Base-by-base conservation (phyloP, 2,113 vertebrate species). In the Cryptotis parvus region DNA sequence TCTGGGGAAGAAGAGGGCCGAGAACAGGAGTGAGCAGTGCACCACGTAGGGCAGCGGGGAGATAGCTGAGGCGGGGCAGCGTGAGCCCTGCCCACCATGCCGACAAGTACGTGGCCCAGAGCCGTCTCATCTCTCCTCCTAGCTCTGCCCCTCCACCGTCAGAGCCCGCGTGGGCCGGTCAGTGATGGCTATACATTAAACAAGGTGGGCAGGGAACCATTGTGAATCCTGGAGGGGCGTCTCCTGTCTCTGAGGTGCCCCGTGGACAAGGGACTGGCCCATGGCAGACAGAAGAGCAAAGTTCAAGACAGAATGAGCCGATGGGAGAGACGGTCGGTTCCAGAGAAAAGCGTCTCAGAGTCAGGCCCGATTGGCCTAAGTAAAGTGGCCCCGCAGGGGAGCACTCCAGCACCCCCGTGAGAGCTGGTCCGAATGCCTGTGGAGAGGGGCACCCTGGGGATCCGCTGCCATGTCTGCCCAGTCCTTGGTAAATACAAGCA, bases 1-100 rank as follows among this genome's bases (percentile, higher is more conserved):
- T 84, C 99, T 99, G 95, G 61, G 78, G 92, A 75, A 95, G 78
- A 20, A 94, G 65, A 61, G 41, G 95, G n/a, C 20, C 8, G 15
- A 55, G 3, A 86, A 45, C 95, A 72, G 94, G 88, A 65, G 63
- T 65, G 26, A 65, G 27, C 8, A 8, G 9, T 58, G 55, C 6
- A 58, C 55, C 4, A 24, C 20, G 18, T 24, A 4, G 18, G 55
- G 55, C 18, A 6, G 20, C 18, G 4, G 22, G 55, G 55, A 24
- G 55, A 6, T 22, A 14, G 4, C 55, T 4, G 4, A 52, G 16
- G 49, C 16, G 49, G 49, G 49, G n/a, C n/a, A n/a, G n/a, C n/a
- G n/a, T n/a, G n/a, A 49, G 45, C 45, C 45, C 45, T 49, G 45
- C 45, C 45, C 45, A 12, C 45, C 45, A 49, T 49, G 45, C 45